Evolutionary conservation across 2,113 vertebrate species (phyloP), one percentile per base, ranked within the genome.

Genomic region (Mormyrus lacerda): DNA sequence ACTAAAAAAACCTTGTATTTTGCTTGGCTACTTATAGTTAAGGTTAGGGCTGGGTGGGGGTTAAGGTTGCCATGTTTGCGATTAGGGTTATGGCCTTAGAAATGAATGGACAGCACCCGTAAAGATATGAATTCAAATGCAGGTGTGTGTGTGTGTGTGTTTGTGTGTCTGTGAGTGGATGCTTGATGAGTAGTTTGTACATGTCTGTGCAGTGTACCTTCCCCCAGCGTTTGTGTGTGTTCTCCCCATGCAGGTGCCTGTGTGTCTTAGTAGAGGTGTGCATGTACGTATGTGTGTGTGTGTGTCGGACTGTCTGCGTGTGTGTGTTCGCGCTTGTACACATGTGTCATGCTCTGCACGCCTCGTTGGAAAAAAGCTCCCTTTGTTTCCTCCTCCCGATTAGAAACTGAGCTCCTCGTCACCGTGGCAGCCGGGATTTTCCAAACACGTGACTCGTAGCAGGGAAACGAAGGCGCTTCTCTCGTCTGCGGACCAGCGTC

Each of bases 251-350:
- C 51, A 53, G 17, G 51, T 53, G 17, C 51, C 51, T 27, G 24
- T 8, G 8, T 65, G 61, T 27, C 7, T 65, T 27, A 27, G 24
- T 65, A 27, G 24, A 27, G 2, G 61, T 65, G 61, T 88, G 42
- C 10, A 10, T 79, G 6, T 76, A 27, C 39, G n/a, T 79, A 3
- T 88, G 21, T 89, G 53, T 90, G 84, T 90, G 89, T 79, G 88
- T 88, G 89, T 51, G 50, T 51, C 4, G 50, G 50, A 15, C 13
- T 82, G 79, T 89, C 89, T n/a, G 73, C 87, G 91, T 92, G 93
- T 91, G 91, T 93, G 91, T 90, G 90, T 90, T 87, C 91, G 90
- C 90, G 90, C 91, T 91, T 91, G 93, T 31, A 94, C 94, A 91
- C 92, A 91, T 93, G 91, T 93, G 91, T 92, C 91, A 88, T 87